These are phyloP conservation scores for Thalpophila matura DNA, from an alignment of 2,888 invertebrate species.

Conservation along the genomic window DNA sequence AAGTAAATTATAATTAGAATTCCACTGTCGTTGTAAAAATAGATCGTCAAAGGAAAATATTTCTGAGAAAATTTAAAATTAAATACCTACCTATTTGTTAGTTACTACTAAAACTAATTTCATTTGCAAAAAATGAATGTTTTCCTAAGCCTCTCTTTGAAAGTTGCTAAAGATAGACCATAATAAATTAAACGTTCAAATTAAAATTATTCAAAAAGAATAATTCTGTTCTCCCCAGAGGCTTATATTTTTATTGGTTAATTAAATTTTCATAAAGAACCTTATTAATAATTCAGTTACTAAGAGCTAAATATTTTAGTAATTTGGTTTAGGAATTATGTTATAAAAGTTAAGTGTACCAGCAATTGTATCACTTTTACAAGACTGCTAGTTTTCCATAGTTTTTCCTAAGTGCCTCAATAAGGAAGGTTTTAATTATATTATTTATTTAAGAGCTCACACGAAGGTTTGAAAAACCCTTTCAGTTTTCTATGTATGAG, in stretches of 20 bases:
- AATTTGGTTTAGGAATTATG: too few species aligned
- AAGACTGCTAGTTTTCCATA: background rate
- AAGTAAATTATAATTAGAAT: too few species aligned
- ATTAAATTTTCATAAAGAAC: conserved; percentile 3
- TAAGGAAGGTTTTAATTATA: conserved; percentile 12
- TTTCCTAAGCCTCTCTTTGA: background rate
- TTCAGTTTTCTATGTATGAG: background rate
- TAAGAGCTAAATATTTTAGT: background rate
- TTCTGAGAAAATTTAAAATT: background rate
- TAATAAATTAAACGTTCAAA: background rate
- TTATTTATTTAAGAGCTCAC: background rate
- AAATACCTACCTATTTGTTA: conserved; percentile 5
- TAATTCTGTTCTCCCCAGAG: background rate
- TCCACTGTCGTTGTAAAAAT: too few species aligned
- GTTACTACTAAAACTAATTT: too few species aligned
- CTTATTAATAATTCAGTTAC: background rate
- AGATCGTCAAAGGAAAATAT: too few species aligned
- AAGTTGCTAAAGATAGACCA: background rate
- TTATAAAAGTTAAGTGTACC: too few species aligned
- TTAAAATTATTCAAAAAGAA: too few species aligned
- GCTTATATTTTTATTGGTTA: background rate
- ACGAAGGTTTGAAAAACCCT: conserved; percentile 1
- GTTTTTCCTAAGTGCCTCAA: background rate
- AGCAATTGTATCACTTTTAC: too few species aligned
- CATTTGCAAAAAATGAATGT: conserved; percentile 3